Base-by-base conservation (phyloP, 92 coral and sea anemone species). In the Ricordea florida region DNA sequence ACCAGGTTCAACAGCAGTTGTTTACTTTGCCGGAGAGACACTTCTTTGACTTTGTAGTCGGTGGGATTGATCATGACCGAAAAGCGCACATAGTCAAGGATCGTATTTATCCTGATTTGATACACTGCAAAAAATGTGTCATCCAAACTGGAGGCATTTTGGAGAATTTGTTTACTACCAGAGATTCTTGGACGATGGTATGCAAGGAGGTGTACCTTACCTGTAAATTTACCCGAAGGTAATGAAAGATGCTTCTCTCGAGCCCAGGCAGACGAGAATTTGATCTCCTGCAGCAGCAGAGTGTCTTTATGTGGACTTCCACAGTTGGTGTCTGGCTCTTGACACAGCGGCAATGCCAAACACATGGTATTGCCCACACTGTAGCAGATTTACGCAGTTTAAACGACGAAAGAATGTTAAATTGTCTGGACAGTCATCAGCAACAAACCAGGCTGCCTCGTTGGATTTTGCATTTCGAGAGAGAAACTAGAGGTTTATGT, bases 311-410 rank as follows among this genome's bases (percentile, higher is more conserved):
- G 41, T 46, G 1, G 10, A 36, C 32, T 84, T 89, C 74, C 89
- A 82, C 31, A 34, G 72, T 3, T 45, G 64, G 11, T 85, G 85
- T 46, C 51, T 87, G 46, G 50, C 79, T 20, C 21, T 66, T 42
- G 6, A 14, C 11, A 18, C 55, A 44, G 52, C 23, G 17, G 31
- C 55, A 32, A 35, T 45, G 1, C 59, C 84, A 2, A 86, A 86
- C 61, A 72, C 67, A 59, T 86, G 92, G 87, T 76, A 72, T 77
- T 86, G 93, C 42, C 82, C 85, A 43, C 69, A 87, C 52, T 76
- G 93, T 38, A 69, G 88, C 24, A 43, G 62, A 13, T 38, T 80
- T 26, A 88, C 93, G 16, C 59, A 82, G 47, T 67, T 62, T 56
- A 87, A 64, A 64, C 31, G n/a, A 40, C 47, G 15, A 69, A 36